Conservation (phyloP, 2,797 vertebrate species). For the Acipenser ruthenus region DNA sequence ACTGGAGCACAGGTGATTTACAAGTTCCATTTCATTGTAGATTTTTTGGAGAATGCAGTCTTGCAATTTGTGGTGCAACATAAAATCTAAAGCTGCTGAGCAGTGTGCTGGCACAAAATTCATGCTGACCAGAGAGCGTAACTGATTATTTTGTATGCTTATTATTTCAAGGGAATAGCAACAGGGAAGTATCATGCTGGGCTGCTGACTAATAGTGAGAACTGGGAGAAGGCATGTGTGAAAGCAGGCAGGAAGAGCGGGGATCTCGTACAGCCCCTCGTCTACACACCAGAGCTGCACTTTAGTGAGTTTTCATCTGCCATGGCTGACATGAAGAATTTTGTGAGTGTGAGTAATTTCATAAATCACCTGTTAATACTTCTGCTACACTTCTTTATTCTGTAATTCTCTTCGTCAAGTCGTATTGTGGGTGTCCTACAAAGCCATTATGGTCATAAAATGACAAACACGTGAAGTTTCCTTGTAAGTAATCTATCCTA, state of each 20-base stretch:
- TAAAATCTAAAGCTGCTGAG: neutral
- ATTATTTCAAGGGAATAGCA: conserved; percentile 13
- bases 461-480: too few relatives aligned
- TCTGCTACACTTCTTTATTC: too few relatives aligned
- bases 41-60: too few relatives aligned
- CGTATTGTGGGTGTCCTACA: too few relatives aligned
- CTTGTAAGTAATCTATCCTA: too few relatives aligned
- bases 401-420: too few relatives aligned
- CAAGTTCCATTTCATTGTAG: neutral
- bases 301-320: conserved; percentile 21
- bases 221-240: conserved; percentile 17
- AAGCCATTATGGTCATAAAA: too few relatives aligned
- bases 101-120: too few relatives aligned
- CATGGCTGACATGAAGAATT: conserved; percentile 23
- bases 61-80: neutral
- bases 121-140: too few relatives aligned
- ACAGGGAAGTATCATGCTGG: conserved; percentile 18
- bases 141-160: too few relatives aligned
- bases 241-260: conserved; percentile 18
- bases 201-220: conserved; percentile 16
- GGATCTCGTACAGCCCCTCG: conserved; percentile 18
- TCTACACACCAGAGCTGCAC: conserved; percentile 19
- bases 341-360: conserved; percentile 14
- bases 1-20: conserved; percentile 17
- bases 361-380: neutral